Evolutionary conservation across 1,140 invertebrate species (phyloP), one percentile per base, ranked within the genome.

Genomic region (Cotesia typhae): DNA sequence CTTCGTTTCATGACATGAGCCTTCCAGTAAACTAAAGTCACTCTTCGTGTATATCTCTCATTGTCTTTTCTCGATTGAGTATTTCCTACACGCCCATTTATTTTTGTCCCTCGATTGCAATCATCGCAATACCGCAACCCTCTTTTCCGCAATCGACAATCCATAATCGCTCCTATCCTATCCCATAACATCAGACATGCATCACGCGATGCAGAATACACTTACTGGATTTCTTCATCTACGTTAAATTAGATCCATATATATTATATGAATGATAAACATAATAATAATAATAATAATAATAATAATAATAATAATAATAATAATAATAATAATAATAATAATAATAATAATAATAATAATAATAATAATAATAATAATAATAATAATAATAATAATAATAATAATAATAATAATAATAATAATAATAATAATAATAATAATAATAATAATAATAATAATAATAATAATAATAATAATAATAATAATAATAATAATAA

Each of bases 161-260:
- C 20, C 20, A 28, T 0, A 28, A 28, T 28, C 20, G 20, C 20
- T 28, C 20, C 20, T 28, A 28, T 28, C 2, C 20, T 28, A 28
- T 0, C 20, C 20, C 20, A 6, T 41, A 41, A 57, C 36, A 66
- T 28, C 47, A 9, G 65, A 47, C 65, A 67, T 65, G 63, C 53
- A 67, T 72, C 51, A 66, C 70, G 52, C 64, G 70, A 72, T 67
- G 47, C 52, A 51, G 60, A 72, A 67, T 72, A 64, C 52, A 72
- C 67, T 72, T 72, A 66, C 14, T 6, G 14, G 28, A 20, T 17
- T 20, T 59, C 52, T 61, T 52, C 47, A n/a, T 7, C 7, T 4
- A 14, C 53, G 35, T 72, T 67, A 12, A 52, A 47, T 72, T 53
- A 72, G 57, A 17, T 41, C 60, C 63, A 35, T 9, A 53, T 14